Base-by-base conservation (phyloP, 2,113 vertebrate species). In the Aphelocoma coerulescens region DNA sequence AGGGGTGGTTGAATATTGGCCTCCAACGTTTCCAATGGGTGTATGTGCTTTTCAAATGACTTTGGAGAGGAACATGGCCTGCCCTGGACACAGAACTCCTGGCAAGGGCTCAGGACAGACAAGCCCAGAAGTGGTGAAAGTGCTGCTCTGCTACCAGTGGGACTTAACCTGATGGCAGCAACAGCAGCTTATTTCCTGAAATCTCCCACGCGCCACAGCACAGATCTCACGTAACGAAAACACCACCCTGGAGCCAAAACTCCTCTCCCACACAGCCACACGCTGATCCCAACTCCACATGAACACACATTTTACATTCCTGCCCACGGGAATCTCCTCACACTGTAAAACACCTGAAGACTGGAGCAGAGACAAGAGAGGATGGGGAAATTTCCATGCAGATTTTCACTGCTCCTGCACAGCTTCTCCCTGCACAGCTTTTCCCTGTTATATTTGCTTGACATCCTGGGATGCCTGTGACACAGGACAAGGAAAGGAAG, bases 1-100 rank as follows among this genome's bases (percentile, higher is more conserved):
- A 81, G 51, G 10, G 14, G 6, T 58, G 43, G 37, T 28, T 54
- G 77, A 54, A 73, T 52, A 48, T 22, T 35, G 41, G 18, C 6
- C 44, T 58, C 32, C 51, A 74, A 51, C 2, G 0, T 16, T 54
- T 59, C 66, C 37, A 52, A 0, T 4, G 17, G 0, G 0, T 32
- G 13, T 11, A 18, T 73, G 35, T 81, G n/a, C 46, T 65, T 89
- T 65, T 30, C 9, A 27, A 3, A 1, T 5, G 20, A 52, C 7
- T 87, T 48, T 46, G 62, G 69, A 61, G 44, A 66, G 62, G 39
- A 24, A 68, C 1, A 0, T 12, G 35, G 11, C 26, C 43, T 71
- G 21, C 20, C 52, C 52, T 48, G 49, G 30, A 39, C n/a, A 55
- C 37, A 3, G 5, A 39, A 37, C 17, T 52, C 24, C 58, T 46